Evolutionary conservation across 2,797 vertebrate species (phyloP).

Genomic region (Onychomys leucogaster): DNA sequence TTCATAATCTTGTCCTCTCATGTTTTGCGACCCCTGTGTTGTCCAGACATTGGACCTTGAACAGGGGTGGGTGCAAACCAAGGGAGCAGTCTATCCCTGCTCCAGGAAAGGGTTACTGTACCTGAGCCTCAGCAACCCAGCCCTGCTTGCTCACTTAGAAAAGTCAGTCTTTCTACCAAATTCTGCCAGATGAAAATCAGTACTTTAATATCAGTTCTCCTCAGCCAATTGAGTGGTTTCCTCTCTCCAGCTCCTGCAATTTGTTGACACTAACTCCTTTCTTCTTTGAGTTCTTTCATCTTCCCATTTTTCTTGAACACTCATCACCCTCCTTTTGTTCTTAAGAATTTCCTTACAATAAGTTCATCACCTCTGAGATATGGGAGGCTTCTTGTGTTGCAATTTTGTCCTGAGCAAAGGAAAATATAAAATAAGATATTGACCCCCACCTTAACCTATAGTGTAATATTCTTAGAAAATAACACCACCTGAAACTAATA

Average conservation of each 20-base stretch:
- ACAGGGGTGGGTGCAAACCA: not conserved
- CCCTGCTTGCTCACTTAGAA: not conserved
- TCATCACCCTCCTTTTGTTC: not conserved
- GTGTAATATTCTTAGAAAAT: not conserved
- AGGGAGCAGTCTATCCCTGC: not conserved
- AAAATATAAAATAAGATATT: conserved; percentile 10
- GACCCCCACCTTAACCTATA: not conserved
- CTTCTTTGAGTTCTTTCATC: not conserved
- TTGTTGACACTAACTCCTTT: not conserved
- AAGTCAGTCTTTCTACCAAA: not conserved
- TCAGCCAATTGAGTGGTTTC: not conserved
- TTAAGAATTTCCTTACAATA: conserved; percentile 14
- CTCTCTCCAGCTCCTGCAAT: not conserved
- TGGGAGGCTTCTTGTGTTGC: not conserved
- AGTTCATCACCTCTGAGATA: not conserved
- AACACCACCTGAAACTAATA: not conserved
- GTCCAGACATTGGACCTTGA: conserved; percentile 9
- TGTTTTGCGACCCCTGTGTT: not conserved
- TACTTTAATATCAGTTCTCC: conserved; percentile 10
- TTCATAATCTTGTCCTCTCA: not conserved
- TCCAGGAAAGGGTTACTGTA: not conserved
- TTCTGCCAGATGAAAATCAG: not conserved
- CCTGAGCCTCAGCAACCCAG: not conserved
- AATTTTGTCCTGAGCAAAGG: not conserved
- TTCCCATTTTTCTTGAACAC: conserved; percentile 24